These are phyloP conservation scores for Drosophila kurseongensis DNA, from an alignment of 1,140 invertebrate genomes.

Conservation along the genomic window DNA sequence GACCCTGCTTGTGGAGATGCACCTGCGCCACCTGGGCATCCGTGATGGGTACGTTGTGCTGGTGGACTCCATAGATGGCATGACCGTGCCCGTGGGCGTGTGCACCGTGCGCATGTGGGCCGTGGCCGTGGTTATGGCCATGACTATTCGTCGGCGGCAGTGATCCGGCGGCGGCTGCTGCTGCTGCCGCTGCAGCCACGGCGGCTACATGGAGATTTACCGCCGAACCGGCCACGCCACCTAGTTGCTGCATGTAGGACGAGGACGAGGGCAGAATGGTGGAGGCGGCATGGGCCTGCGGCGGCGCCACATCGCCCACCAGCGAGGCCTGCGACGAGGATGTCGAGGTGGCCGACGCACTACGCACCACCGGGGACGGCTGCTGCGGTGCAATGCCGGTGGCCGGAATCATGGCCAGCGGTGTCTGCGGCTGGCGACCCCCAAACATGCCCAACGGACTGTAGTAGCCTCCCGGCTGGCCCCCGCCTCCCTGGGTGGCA, in stretches of 20 bases:
- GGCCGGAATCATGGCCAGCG: constrained; percentile 67
- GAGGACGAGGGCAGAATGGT: constrained; percentile 67
- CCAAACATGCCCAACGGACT: constrained; percentile 69
- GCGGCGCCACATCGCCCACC: constrained; percentile 76
- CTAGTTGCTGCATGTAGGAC: constrained; percentile 64
- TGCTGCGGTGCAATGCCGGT: constrained; percentile 71
- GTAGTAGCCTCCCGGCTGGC: constrained; percentile 68
- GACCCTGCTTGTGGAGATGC: constrained; percentile 90
- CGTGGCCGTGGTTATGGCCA: constrained; percentile 23
- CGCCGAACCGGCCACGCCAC: constrained; percentile 42
- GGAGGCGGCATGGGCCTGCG: constrained; percentile 77
- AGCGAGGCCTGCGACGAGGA: constrained; percentile 79
- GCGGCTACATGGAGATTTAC: constrained; percentile 73
- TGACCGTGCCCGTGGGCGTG: constrained; percentile 26
- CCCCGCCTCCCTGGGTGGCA: constrained; percentile 13
- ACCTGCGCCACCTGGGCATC: constrained; percentile 88
- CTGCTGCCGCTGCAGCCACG: constrained; percentile 61
- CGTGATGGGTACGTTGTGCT: constrained; percentile 79
- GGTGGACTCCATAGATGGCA: constrained; percentile 30
- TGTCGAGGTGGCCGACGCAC: constrained; percentile 78
- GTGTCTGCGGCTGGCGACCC: constrained; percentile 40
- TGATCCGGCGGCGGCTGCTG: constrained; percentile 41
- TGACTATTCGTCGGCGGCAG: constrained; percentile 56
- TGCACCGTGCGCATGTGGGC: not conserved
- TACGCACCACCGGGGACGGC: constrained; percentile 76